These are phyloP conservation scores for Myotis yumanensis DNA, from an alignment of 2,113 vertebrate genomes.

Conservation along the genomic window DNA sequence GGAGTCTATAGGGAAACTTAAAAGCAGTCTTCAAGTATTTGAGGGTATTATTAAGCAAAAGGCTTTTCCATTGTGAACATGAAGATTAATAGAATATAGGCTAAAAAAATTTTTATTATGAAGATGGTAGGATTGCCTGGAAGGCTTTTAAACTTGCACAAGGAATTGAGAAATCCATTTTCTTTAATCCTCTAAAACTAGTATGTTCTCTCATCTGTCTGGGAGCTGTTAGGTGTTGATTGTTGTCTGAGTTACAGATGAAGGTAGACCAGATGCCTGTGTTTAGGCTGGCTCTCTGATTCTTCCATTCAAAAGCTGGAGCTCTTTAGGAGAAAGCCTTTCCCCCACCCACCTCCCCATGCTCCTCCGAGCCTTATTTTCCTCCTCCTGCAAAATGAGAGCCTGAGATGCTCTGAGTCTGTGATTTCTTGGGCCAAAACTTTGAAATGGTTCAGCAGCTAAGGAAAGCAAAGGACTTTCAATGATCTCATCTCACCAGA, in stretches of 20 bases:
- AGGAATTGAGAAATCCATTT: constrained; percentile 69
- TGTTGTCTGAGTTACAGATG: neutral
- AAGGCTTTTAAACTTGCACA: constrained; percentile 73
- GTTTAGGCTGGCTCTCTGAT: neutral
- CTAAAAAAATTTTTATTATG: constrained; percentile 63
- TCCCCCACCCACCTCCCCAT: no score
- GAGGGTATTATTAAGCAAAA: constrained; percentile 75
- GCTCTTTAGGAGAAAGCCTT: constrained; percentile 7
- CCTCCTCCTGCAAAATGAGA: neutral
- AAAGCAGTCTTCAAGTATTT: constrained; percentile 75
- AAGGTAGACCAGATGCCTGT: neutral
- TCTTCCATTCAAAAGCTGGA: neutral
- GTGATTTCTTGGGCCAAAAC: constrained; percentile 8
- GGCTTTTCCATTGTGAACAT: constrained; percentile 64
- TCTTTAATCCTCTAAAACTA: constrained; percentile 65
- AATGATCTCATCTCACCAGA: neutral
- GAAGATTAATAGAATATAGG: constrained; percentile 71
- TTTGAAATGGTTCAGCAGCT: neutral
- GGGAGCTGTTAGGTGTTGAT: neutral
- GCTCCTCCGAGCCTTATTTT: neutral
- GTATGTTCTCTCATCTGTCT: constrained; percentile 58
- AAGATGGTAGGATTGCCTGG: constrained; percentile 64
- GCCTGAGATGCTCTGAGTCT: neutral
- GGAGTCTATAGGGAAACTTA: constrained; percentile 58
- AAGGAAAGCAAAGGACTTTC: neutral